A percentile compares a stretch with the other conserved stretches of the same genome.
phyloP scores from a whole-genome alignment of 2,113 vertebrate species.

The Anguilla japonica region DNA sequence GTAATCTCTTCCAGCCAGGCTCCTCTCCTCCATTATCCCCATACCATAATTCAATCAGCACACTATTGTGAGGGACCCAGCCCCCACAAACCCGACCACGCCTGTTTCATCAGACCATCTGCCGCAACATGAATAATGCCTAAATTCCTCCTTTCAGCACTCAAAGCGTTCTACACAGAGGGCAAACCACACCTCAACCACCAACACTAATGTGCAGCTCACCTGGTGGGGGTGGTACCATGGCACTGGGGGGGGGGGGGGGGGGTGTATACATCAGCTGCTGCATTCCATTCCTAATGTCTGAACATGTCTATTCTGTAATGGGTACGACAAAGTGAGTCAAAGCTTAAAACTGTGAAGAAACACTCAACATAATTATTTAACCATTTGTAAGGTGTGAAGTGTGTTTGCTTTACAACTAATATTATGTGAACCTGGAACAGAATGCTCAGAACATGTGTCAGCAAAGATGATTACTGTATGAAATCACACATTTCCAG shows the following conservation, averaged over 20 bases:
- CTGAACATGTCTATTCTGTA: too few relatives aligned
- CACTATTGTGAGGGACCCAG: neutral
- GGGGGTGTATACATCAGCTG: neutral
- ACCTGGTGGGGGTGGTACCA: neutral
- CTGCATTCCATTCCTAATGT: neutral
- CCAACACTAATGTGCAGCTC: neutral
- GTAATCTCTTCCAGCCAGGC: constrained; percentile 1
- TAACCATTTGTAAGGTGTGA: too few relatives aligned
- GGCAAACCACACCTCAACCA: neutral
- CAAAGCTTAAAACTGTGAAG: too few relatives aligned
- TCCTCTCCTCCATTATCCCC: neutral
- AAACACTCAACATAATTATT: too few relatives aligned
- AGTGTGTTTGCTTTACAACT: too few relatives aligned
- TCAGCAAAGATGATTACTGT: neutral
- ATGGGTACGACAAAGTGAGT: too few relatives aligned
- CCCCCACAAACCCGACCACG: neutral
- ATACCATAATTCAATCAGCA: constrained; percentile 20
- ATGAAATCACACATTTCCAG: too few relatives aligned
- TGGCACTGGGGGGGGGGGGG: neutral
- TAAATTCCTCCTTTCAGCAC: neutral
- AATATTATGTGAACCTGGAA: neutral
- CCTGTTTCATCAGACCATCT: neutral
- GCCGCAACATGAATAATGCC: neutral
- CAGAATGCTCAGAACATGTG: neutral
- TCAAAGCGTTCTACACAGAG: neutral